Conservation (phyloP, 2,113 vertebrate species). For the Zosterops borbonicus region DNA sequence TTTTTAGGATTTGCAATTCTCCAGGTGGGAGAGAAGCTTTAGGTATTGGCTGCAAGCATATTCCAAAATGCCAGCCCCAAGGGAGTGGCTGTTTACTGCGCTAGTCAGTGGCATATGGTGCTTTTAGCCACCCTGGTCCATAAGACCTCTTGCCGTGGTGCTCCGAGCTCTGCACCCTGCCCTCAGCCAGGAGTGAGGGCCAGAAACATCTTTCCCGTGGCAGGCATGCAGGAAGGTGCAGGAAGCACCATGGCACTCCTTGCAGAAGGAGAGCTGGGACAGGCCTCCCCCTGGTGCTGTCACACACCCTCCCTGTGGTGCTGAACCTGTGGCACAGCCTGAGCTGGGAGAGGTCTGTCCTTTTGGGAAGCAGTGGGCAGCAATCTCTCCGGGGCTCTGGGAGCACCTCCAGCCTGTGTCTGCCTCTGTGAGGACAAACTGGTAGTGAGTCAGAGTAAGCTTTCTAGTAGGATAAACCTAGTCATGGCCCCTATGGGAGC, state of each 20-base stretch:
- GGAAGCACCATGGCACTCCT: accelerated
- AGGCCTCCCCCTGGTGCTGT: not conserved
- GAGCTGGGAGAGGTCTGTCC: not conserved
- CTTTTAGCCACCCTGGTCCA: not conserved
- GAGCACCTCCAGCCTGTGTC: not conserved
- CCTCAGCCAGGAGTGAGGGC: not conserved
- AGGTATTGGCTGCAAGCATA: not conserved
- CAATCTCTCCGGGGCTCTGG: not conserved
- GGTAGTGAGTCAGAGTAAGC: not conserved
- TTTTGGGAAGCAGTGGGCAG: accelerated
- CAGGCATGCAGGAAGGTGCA: not conserved
- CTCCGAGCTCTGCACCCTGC: not conserved
- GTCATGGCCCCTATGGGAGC: not conserved
- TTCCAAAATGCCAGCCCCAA: not conserved
- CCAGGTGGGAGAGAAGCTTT: not conserved
- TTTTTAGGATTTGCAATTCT: not conserved
- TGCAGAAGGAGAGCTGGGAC: not conserved
- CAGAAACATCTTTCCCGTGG: accelerated
- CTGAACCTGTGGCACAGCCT: accelerated
- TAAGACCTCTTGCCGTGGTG: accelerated
- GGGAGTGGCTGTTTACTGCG: not conserved
- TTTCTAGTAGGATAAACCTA: not conserved
- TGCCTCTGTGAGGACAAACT: not conserved
- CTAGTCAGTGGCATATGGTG: not conserved
- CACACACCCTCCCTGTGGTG: accelerated